phyloP scores from a whole-genome alignment of 2,113 vertebrate genomes.

The Phyllostomus hastatus region DNA sequence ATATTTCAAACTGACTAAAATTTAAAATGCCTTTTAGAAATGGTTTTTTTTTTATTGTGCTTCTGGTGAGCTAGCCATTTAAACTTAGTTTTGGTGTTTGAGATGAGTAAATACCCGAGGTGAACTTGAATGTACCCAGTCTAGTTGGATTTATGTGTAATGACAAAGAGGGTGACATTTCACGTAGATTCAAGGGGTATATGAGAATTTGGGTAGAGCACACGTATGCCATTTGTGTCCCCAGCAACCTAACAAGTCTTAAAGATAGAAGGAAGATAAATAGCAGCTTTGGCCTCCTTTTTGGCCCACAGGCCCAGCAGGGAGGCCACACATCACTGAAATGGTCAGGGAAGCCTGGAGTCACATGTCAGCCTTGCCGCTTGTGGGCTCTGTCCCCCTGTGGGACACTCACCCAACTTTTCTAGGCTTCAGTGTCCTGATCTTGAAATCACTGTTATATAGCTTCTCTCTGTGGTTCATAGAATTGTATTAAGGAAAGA shows the following conservation, averaged over 20 bases:
- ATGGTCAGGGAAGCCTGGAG: fast-evolving
- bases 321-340: background rate
- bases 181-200: background rate
- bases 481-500: background rate
- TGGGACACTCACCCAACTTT: background rate
- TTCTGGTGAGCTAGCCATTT: background rate
- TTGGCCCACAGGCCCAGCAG: background rate
- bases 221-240: background rate
- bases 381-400: background rate
- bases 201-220: background rate
- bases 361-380: too few species aligned
- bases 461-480: background rate
- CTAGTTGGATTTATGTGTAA: background rate
- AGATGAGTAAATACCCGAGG: background rate
- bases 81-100: background rate
- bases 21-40: background rate
- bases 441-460: background rate
- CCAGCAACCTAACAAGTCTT: background rate
- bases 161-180: background rate
- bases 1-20: background rate
- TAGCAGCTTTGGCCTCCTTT: background rate
- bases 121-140: background rate
- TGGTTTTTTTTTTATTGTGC: background rate
- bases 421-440: background rate
- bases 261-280: background rate